Evolutionary conservation across 2,888 invertebrate genomes (phyloP).

Genomic region (Pinctada fucata): DNA sequence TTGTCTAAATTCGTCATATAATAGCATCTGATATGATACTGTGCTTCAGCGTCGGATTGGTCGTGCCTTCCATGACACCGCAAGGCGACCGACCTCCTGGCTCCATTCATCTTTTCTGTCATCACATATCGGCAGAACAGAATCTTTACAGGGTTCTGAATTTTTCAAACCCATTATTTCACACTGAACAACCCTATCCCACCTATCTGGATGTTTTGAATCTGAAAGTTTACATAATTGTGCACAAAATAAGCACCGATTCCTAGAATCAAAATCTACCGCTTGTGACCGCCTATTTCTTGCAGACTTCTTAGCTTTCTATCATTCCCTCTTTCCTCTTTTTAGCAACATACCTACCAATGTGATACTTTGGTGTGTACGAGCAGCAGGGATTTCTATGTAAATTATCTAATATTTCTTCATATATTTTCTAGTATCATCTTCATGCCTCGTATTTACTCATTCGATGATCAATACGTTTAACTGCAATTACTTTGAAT

Average conservation of each 20-base stretch:
- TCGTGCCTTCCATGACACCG: conserved; percentile 1
- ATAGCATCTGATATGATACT: neutral
- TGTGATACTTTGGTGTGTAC: neutral
- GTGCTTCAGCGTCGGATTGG: neutral
- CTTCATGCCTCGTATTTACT: too few species aligned
- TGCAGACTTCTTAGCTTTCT: neutral
- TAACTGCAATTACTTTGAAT: too few species aligned
- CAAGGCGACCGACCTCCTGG: neutral
- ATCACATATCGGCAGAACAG: neutral
- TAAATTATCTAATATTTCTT: neutral
- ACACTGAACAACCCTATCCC: neutral
- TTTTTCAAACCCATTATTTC: neutral
- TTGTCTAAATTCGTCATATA: too few species aligned
- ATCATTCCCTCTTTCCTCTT: neutral
- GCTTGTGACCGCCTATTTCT: neutral
- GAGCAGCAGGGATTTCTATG: neutral
- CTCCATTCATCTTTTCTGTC: neutral
- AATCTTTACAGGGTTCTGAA: neutral
- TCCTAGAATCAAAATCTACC: neutral
- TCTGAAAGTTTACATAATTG: neutral
- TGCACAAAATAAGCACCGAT: neutral
- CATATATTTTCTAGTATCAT: too few species aligned
- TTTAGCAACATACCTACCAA: neutral
- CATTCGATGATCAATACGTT: too few species aligned
- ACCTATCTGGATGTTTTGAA: neutral